Conservation (phyloP, 2,797 vertebrate genomes). For the Jordanella pulchra region DNA sequence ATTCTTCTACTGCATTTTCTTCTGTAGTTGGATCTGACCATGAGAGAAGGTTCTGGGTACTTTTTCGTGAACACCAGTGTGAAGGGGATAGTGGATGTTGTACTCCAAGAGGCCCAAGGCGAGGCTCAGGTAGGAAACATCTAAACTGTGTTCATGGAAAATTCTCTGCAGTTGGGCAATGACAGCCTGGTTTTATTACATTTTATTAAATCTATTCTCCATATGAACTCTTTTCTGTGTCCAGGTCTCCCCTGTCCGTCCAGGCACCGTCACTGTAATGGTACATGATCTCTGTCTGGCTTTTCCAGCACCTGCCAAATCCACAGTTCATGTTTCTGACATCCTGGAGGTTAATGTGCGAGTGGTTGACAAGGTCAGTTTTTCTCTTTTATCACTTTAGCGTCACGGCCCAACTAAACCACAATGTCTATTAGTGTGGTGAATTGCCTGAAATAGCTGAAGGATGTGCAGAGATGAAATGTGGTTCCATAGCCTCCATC, state of each 20-base stretch:
- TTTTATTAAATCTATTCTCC: neutral
- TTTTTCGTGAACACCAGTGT: conserved; percentile 91
- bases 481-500: neutral
- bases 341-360: conserved; percentile 90
- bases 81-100: conserved; percentile 77
- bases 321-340: conserved; percentile 86
- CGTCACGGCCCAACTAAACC: conserved; percentile 6
- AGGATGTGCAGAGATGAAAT: neutral
- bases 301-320: conserved; percentile 76
- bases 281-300: conserved; percentile 89
- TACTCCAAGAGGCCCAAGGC: conserved; percentile 82
- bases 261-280: conserved; percentile 84
- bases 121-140: conserved; percentile 82
- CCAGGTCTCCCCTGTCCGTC: conserved; percentile 86
- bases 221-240: conserved; percentile 1
- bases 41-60: conserved; percentile 91
- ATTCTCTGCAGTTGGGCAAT: neutral
- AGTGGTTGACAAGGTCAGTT: conserved; percentile 95
- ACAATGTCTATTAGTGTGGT: conserved; percentile 12
- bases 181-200: neutral
- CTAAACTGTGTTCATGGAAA: conserved; percentile 2
- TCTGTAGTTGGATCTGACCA: conserved; percentile 83
- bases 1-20: conserved; percentile 14
- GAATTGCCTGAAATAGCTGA: conserved; percentile 28
- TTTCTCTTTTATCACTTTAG: conserved; percentile 6